phyloP scores from a whole-genome alignment of 2,888 invertebrate species.

The Sminthurinus aureus region DNA sequence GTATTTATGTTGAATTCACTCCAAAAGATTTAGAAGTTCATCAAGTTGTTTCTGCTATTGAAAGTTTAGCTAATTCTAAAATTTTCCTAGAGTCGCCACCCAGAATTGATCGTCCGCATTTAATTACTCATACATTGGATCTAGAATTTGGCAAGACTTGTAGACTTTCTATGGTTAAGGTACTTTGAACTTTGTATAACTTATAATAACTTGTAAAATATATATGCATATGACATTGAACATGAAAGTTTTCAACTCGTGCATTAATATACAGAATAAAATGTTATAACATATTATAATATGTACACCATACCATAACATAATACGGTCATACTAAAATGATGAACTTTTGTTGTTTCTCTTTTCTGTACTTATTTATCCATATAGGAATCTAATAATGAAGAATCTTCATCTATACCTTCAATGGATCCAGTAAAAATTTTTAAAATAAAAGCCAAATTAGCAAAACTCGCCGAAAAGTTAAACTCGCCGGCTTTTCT shows the following conservation, averaged over 20 bases:
- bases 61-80: slow-evolving; percentile 38
- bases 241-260: not conserved
- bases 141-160: slow-evolving; percentile 25
- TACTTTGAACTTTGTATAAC: not conserved
- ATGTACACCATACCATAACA: not conserved
- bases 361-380: not conserved
- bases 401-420: not conserved
- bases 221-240: not conserved
- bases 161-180: slow-evolving; percentile 4
- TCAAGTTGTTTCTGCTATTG: slow-evolving; percentile 33
- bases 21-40: slow-evolving; percentile 17
- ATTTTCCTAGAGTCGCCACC: slow-evolving; percentile 27
- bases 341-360: not conserved
- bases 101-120: not conserved
- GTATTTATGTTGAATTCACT: slow-evolving; percentile 38
- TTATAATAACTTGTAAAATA: not conserved
- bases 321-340: not conserved
- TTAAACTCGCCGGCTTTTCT: slow-evolving; percentile 6
- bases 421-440: slow-evolving; percentile 6
- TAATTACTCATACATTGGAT: slow-evolving; percentile 16
- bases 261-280: not conserved
- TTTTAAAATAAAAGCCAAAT: slow-evolving; percentile 8
- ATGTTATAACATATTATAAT: not conserved
- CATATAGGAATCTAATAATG: not conserved
- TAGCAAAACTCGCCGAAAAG: slow-evolving; percentile 10